Evolutionary conservation across 2,888 invertebrate genomes (phyloP), one percentile per base, ranked within the genome.

Genomic region (Drosophila cyrtoloma): DNA sequence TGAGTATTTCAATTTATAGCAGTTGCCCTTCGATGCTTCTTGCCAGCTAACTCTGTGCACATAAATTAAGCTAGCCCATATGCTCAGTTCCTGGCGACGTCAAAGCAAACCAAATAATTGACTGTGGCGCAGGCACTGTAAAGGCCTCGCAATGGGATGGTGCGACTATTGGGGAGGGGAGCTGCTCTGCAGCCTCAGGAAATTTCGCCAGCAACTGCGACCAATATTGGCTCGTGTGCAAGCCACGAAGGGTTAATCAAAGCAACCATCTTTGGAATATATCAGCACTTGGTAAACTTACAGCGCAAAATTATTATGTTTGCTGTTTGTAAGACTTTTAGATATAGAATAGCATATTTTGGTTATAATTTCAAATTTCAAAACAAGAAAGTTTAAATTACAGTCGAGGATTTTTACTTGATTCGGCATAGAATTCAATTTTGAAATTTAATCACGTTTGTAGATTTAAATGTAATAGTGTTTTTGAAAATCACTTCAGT

Each of bases 1-100:
- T 88, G 86, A 85, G 84, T 80, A 88, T 85, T 88, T 84, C 75
- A 84, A 86, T 86, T 89, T 89, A 89, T 89, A 71, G 86, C 53
- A 75, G 73, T 70, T 76, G 76, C 67, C 72, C 60, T 78, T 84
- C 79, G 71, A 74, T 76, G 73, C 63, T 71, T 65, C 61, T 39
- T 1, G 37, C 6, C 30, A 42, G 16, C 35, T 56, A 35, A 58
- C 64, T 71, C 58, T 84, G 76, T 83, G 80, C 82, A 82, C 88
- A 88, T 85, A 88, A 85, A 85, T 85, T 86, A 85, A 75, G 68
- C 71, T 76, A 52, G 30, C 32, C 56, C 56, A 60, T 33, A 42
- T 39, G 71, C 35, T 35, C 33, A 39, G 42, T 51, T 57, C 37
- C 56, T 44, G 56, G 65, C 56, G 47, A 26, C 16, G 51, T 65